Percentiles rank a stretch among this genome's conserved stretches.
Conservation (phyloP, 2,113 vertebrate genomes). For the Grammomys surdaster region DNA sequence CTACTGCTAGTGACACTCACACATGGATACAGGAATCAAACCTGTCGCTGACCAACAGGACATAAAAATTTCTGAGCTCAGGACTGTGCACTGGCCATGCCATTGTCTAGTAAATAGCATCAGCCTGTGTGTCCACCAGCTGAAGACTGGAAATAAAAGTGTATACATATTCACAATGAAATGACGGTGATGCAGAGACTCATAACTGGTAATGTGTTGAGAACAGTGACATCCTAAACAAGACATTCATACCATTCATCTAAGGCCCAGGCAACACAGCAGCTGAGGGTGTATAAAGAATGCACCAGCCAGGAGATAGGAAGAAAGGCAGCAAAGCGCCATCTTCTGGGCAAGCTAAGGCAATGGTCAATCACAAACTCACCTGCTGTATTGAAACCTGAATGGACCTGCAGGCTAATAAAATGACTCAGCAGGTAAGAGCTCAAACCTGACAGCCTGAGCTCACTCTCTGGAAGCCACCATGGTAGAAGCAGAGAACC, state of each 20-base stretch:
- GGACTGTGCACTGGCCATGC: not conserved
- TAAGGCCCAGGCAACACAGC: not conserved
- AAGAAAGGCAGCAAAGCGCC: not conserved
- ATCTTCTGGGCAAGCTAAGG: not conserved
- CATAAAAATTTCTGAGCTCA: not conserved
- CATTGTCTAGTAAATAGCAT: not conserved
- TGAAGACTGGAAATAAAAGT: not conserved
- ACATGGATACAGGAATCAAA: conserved; percentile 24
- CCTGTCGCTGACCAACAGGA: not conserved
- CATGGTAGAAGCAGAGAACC: too few species aligned
- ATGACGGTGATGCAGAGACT: not conserved
- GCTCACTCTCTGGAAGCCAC: not conserved
- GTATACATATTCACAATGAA: not conserved
- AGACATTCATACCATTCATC: too few species aligned
- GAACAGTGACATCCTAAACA: not conserved
- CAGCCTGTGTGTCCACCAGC: not conserved
- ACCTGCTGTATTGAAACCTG: not conserved
- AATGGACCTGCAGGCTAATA: not conserved
- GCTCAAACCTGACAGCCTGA: too few species aligned
- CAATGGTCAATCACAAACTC: too few species aligned
- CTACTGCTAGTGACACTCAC: conserved; percentile 29
- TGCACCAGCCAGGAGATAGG: not conserved
- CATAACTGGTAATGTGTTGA: not conserved
- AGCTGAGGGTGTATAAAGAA: not conserved
- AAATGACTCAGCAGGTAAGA: not conserved